Conservation (phyloP, 2,888 invertebrate species). For the Drosophila meridionalis region DNA sequence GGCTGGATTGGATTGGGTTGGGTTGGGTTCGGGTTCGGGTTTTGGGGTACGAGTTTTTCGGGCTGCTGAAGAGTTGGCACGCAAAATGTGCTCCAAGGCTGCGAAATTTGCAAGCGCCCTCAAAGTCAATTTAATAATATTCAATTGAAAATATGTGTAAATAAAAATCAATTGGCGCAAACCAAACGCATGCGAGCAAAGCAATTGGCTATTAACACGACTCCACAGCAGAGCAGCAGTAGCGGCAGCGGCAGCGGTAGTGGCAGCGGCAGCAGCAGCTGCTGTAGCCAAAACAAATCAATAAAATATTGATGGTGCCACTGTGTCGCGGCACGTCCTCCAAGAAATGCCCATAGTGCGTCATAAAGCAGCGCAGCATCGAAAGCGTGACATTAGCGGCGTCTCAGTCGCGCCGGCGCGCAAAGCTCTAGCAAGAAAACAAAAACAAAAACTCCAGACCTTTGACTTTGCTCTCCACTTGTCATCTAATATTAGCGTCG, state of each 20-base stretch:
- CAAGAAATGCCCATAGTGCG: conserved; percentile 60
- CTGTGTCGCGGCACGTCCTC: conserved; percentile 62
- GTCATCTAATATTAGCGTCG: conserved; percentile 41
- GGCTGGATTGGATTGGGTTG: conserved; percentile 1
- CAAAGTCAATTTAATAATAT: conserved; percentile 77
- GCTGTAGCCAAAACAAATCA: conserved; percentile 70
- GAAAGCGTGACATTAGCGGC: conserved; percentile 22
- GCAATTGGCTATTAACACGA: conserved; percentile 65
- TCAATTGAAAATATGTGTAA: conserved; percentile 77
- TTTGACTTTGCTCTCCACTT: conserved; percentile 52
- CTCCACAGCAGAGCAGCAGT: conserved; percentile 36
- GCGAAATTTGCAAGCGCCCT: conserved; percentile 73
- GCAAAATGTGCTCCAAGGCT: conserved; percentile 66
- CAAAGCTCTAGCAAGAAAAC: conserved; percentile 12
- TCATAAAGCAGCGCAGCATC: conserved; percentile 61
- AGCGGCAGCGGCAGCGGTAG: conserved; percentile 27
- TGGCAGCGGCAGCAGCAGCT: conserved; percentile 35
- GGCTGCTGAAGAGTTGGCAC: conserved; percentile 24
- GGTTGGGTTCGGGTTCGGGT: conserved; percentile 8
- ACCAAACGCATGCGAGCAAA: conserved; percentile 43
- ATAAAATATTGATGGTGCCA: conserved; percentile 68
- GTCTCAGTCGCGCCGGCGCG: conserved; percentile 56
- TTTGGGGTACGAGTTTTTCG: neutral
- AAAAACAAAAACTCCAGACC: conserved; percentile 42
- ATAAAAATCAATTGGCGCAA: conserved; percentile 73